A percentile compares a stretch with the other conserved stretches of the same genome.
Conservation (phyloP, 2,888 invertebrate species). For the Mechanitis mazaeus region DNA sequence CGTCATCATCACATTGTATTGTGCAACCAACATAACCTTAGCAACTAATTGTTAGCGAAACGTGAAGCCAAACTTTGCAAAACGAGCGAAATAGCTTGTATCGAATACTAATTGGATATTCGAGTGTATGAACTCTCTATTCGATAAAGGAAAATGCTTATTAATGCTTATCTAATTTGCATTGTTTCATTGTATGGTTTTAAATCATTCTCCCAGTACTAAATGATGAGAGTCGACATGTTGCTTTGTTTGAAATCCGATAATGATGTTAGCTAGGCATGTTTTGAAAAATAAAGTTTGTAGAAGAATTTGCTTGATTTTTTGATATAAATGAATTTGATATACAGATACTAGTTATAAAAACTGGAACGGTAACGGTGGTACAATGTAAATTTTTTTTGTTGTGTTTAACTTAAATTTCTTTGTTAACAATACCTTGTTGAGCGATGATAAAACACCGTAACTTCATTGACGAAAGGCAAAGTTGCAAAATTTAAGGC, state of each 20-base stretch:
- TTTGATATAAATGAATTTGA: no score
- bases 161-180: conserved; percentile 12
- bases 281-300: no score
- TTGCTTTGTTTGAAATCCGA: not conserved
- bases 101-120: conserved; percentile 26
- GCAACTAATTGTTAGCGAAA: conserved; percentile 29
- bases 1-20: conserved; percentile 20
- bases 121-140: conserved; percentile 15
- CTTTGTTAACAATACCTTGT: conserved; percentile 55
- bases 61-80: conserved; percentile 19
- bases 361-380: no score
- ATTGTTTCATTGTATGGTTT: conserved; percentile 12
- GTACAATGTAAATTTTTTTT: not conserved
- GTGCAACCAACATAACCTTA: conserved; percentile 21
- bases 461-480: conserved; percentile 55
- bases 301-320: no score
- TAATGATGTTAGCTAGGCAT: no score
- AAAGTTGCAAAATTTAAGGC: conserved; percentile 69
- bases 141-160: conserved; percentile 11
- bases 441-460: conserved; percentile 55
- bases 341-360: no score
- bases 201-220: conserved; percentile 8
- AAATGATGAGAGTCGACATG: not conserved
- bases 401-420: conserved; percentile 41
- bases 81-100: conserved; percentile 24